phyloP scores from a whole-genome alignment of 2,113 vertebrate genomes.

The Pterophyllum scalare region DNA sequence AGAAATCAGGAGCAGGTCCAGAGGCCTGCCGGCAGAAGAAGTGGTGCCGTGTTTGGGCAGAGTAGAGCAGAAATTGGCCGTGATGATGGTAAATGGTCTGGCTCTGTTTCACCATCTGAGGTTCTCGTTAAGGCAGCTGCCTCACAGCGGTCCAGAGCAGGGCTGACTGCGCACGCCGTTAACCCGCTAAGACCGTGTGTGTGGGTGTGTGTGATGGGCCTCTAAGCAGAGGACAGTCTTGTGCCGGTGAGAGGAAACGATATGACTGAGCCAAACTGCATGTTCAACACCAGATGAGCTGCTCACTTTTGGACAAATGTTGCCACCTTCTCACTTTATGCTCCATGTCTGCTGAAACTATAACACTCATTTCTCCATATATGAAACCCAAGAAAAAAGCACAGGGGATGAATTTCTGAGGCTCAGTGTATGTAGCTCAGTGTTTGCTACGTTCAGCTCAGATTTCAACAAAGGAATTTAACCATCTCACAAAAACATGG shows the following conservation, averaged over 20 bases:
- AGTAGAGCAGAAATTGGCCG: slow-evolving; percentile 12
- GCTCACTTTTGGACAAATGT: background rate
- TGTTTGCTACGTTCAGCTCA: too few relatives aligned
- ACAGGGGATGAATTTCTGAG: too few relatives aligned
- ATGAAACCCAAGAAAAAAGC: background rate
- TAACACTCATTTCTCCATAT: background rate
- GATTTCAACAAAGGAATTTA: too few relatives aligned
- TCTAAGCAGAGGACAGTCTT: background rate
- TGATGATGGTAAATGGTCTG: slow-evolving; percentile 43
- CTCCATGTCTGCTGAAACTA: background rate
- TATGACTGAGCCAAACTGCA: slow-evolving; percentile 8
- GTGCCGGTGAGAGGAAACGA: background rate
- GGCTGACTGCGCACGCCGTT: slow-evolving; percentile 37
- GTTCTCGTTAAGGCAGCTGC: slow-evolving; percentile 46
- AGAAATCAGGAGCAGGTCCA: slow-evolving; percentile 13
- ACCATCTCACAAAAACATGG: too few relatives aligned
- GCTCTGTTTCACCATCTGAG: slow-evolving; percentile 54
- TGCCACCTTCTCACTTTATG: background rate
- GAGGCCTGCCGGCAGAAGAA: background rate
- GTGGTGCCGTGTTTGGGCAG: background rate
- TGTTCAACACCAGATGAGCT: background rate
- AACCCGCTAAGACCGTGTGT: background rate
- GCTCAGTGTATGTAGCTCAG: too few relatives aligned
- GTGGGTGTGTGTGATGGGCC: background rate
- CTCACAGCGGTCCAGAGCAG: slow-evolving; percentile 26